phyloP scores from a whole-genome alignment of 2,888 invertebrate species.

The Conus canariensis region DNA sequence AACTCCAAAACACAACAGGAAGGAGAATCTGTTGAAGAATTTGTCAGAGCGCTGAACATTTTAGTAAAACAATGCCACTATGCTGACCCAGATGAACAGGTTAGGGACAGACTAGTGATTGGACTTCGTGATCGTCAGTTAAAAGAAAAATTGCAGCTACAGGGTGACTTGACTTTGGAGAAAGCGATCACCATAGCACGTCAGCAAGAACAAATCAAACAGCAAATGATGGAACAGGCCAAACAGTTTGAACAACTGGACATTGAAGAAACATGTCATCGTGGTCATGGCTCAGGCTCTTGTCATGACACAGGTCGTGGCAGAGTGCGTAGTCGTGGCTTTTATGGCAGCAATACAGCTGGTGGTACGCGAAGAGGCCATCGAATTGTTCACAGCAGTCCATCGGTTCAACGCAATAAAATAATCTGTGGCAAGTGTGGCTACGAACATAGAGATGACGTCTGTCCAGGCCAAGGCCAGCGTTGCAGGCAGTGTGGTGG shows the following conservation, averaged over 20 bases:
- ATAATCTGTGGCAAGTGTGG: conserved; percentile 13
- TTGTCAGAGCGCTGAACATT: not conserved
- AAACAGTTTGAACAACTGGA: not conserved
- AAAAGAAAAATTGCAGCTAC: conserved; percentile 14
- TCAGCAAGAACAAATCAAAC: not conserved
- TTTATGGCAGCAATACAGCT: not conserved
- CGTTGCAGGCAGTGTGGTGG: not conserved
- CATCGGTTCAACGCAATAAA: not conserved
- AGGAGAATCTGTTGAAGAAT: not conserved
- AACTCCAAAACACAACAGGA: not conserved
- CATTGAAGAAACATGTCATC: not conserved
- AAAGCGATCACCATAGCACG: conserved; percentile 4
- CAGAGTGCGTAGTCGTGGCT: conserved; percentile 6
- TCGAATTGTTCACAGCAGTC: conserved; percentile 1
- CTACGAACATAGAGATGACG: not conserved
- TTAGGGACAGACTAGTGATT: not conserved
- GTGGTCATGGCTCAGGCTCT: conserved; percentile 7
- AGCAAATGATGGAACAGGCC: not conserved
- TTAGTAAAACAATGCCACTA: not conserved
- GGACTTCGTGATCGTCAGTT: conserved; percentile 4
- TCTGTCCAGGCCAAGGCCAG: not conserved
- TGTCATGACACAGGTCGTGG: conserved; percentile 10
- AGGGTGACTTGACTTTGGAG: conserved; percentile 4
- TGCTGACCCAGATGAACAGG: conserved; percentile 8
- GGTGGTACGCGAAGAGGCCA: not conserved